Conservation (phyloP, 2,888 invertebrate genomes). For the Aphodius granarius region DNA sequence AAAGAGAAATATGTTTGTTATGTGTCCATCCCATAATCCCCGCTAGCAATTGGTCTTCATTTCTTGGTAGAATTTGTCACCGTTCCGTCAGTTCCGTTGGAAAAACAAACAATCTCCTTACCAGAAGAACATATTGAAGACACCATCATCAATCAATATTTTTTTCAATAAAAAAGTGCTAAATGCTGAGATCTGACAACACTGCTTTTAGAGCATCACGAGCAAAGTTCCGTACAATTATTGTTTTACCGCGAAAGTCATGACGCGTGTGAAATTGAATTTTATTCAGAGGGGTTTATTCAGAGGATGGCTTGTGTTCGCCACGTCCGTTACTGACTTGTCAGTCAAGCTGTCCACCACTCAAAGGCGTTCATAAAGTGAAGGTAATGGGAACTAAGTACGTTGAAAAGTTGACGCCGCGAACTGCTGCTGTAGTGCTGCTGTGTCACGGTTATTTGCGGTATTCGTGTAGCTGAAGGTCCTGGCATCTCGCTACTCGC, state of each 20-base stretch:
- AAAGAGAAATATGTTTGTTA: no score
- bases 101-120: no score
- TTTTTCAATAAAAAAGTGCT: no score
- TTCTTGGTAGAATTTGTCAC: no score
- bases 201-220: not conserved
- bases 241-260: constrained; percentile 14
- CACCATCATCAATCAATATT: no score
- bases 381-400: constrained; percentile 34
- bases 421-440: not conserved
- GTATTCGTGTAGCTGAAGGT: constrained; percentile 13
- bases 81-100: no score
- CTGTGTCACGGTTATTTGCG: constrained; percentile 14
- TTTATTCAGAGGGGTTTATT: constrained; percentile 1
- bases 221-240: constrained; percentile 5
- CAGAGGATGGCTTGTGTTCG: not conserved
- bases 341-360: constrained; percentile 29
- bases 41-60: no score
- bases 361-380: constrained; percentile 27
- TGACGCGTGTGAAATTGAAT: constrained; percentile 18
- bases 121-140: no score
- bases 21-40: no score
- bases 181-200: no score
- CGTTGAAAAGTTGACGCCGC: constrained; percentile 26
- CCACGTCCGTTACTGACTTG: constrained; percentile 15
- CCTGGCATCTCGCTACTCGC: not conserved